Evolutionary conservation across 2,888 invertebrate genomes (phyloP), one percentile per base, ranked within the genome.

Genomic region (Cryptocephalus moraei): DNA sequence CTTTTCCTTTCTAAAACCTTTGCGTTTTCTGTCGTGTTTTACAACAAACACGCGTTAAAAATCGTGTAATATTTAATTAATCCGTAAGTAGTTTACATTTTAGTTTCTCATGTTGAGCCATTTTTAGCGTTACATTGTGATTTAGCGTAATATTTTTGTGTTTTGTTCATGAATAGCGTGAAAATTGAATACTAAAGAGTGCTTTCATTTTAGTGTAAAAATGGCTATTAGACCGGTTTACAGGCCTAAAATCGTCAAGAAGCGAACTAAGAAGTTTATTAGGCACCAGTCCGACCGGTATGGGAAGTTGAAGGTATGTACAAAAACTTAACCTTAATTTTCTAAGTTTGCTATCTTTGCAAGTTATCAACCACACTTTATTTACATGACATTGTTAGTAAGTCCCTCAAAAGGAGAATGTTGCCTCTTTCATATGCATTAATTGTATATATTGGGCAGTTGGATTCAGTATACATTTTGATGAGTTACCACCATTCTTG

Each of bases 201-300:
- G 36, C 48, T 58, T 58, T 47, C 49, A 49, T 60, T 63, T 49
- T 49, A 60, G 62, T 46, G 53, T 45, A 70, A 85, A 77, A 75
- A 89, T 89, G 88, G 87, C 91, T 69, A 90, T 91, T 69, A 79
- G 89, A 74, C 92, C 93, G 62, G 86, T 89, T 54, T 88, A 88
- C 68, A 84, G 89, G 71, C 89, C 91, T 33, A 84, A 79, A 67
- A 91, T 95, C 71, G 83, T 95, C 59, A 96, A 99, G 78, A 99
- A 99, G 80, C 84, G 96, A 74, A 91, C 91, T 63, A 96, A 96
- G 79, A 91, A 91, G 75, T 99, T 99, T 75, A 94, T 91, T 66
- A 86, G 99, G 58, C 97, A 99, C 75, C 97, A 99, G 74, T 93
- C 93, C 67, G 97, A 99, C 76, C 84, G 97, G 71, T 97, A 96